Evolutionary conservation across 2,888 invertebrate species (phyloP).

Genomic region (Eledona agricola): DNA sequence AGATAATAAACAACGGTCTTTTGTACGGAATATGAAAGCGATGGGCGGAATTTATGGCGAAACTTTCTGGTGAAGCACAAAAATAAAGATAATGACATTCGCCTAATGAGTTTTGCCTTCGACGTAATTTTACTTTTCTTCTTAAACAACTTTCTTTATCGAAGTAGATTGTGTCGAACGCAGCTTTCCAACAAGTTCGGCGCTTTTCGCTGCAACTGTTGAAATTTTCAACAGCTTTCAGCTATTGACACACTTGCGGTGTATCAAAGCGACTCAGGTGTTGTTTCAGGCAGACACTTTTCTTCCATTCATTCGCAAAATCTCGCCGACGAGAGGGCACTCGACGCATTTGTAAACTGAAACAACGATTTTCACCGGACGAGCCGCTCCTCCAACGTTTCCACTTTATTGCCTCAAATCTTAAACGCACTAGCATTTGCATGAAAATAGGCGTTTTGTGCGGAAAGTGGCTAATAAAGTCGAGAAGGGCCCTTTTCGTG

Average conservation of each 20-base stretch:
- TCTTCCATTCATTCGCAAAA: slow-evolving; percentile 22
- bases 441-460: slow-evolving; percentile 26
- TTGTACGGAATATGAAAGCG: slow-evolving; percentile 49
- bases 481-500: slow-evolving; percentile 9
- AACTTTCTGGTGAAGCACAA: slow-evolving; percentile 42
- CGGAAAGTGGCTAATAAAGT: slow-evolving; percentile 27
- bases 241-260: slow-evolving; percentile 12
- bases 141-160: no score
- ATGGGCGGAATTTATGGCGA: slow-evolving; percentile 46
- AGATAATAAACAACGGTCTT: slow-evolving; percentile 48
- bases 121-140: slow-evolving; percentile 29
- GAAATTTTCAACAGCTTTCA: no score
- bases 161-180: no score
- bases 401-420: slow-evolving; percentile 42
- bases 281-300: slow-evolving; percentile 13
- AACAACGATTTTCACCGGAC: no score
- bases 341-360: no score
- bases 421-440: slow-evolving; percentile 28
- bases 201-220: no score
- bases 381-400: slow-evolving; percentile 35
- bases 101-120: slow-evolving; percentile 35
- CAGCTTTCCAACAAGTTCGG: no score
- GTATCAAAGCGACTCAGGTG: slow-evolving; percentile 19
- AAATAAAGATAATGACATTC: slow-evolving; percentile 39
- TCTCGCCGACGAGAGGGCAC: no score